Evolutionary conservation across 2,797 vertebrate species (phyloP).

Genomic region (Rhinogobio ventralis): DNA sequence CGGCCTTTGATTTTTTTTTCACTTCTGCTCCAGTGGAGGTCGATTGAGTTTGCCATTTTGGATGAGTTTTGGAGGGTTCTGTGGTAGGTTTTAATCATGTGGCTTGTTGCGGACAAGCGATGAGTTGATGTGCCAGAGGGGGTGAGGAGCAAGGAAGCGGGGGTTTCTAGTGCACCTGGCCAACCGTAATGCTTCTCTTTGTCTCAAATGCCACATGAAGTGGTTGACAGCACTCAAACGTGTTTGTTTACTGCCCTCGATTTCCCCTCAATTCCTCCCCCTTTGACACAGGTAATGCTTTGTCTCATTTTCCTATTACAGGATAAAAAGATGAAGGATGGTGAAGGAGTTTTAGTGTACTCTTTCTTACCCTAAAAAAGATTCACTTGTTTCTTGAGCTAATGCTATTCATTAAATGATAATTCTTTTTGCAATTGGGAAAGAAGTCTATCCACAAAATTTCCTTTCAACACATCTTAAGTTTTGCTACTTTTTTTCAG

Average conservation of each 20-base stretch:
- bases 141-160: conserved; percentile 66
- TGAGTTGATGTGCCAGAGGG: conserved; percentile 72
- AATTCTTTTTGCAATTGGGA: neutral
- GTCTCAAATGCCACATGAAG: conserved; percentile 68
- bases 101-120: conserved; percentile 66
- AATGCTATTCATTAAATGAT: neutral
- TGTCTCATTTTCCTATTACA: neutral
- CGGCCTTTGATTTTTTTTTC: conserved; percentile 70
- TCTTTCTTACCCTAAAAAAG: neutral
- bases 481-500: neutral
- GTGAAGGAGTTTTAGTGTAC: neutral
- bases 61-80: conserved; percentile 70
- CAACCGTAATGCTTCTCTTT: conserved; percentile 62
- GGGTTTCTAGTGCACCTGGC: conserved; percentile 63
- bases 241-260: conserved; percentile 65
- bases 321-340: neutral
- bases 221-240: conserved; percentile 61
- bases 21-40: conserved; percentile 74
- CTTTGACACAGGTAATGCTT: conserved; percentile 32
- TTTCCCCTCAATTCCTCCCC: conserved; percentile 30
- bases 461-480: neutral
- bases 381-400: neutral
- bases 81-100: conserved; percentile 75
- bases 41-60: conserved; percentile 71
- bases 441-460: neutral